A percentile compares a stretch with the other conserved stretches of the same genome.
phyloP scores from a whole-genome alignment of 2,888 invertebrate species.

The Troides helena region DNA sequence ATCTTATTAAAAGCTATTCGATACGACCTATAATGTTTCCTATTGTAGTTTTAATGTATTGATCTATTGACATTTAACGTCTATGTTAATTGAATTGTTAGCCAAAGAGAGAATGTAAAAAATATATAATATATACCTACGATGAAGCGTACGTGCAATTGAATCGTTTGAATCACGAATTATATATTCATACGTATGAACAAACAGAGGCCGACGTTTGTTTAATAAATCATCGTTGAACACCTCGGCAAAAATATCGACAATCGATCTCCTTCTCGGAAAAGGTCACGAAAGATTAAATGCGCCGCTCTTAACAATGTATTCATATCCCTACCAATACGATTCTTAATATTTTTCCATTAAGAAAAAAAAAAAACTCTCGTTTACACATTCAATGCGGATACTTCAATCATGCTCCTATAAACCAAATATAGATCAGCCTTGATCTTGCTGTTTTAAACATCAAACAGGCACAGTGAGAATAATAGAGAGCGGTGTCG shows the following conservation, averaged over 20 bases:
- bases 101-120: conserved; percentile 26
- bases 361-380: conserved; percentile 20
- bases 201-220: conserved; percentile 28
- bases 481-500: conserved; percentile 49
- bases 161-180: conserved; percentile 31
- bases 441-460: conserved; percentile 58
- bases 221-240: conserved; percentile 41
- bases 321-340: conserved; percentile 40
- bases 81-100: conserved; percentile 34
- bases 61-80: conserved; percentile 32
- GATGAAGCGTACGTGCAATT: conserved; percentile 25
- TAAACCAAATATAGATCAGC: conserved; percentile 34
- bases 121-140: conserved; percentile 15
- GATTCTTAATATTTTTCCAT: conserved; percentile 12
- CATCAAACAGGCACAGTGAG: conserved; percentile 34
- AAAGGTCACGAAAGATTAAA: conserved; percentile 54
- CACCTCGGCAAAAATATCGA: conserved; percentile 39
- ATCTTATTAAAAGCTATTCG: background rate
- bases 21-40: background rate
- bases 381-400: conserved; percentile 15
- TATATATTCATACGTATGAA: conserved; percentile 15
- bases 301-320: conserved; percentile 46
- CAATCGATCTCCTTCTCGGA: conserved; percentile 42
- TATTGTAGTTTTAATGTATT: conserved; percentile 25
- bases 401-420: conserved; percentile 12